Evolutionary conservation across 2,888 invertebrate genomes (phyloP), one percentile per base, ranked within the genome.

Genomic region (Synanthedon vespiformis): DNA sequence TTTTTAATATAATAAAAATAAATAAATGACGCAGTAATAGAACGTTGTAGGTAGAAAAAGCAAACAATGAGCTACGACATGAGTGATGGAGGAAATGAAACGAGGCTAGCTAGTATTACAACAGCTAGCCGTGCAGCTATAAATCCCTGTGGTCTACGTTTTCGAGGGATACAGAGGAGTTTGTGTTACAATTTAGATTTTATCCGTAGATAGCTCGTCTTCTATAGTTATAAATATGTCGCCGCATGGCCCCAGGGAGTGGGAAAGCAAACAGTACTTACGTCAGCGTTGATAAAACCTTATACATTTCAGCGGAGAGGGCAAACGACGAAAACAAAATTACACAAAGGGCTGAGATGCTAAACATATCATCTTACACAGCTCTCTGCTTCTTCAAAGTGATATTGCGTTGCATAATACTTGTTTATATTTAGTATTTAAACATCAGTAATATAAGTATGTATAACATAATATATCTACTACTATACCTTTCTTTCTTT

Each of bases 241-340:
- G 44, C 44, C 44, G 14, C 14, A 44, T 44, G 44, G 40, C 55
- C 58, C 55, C 53, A 55, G 62, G 63, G 61, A 56, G 57, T 54
- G 58, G 34, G 44, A 44, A 62, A 57, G 55, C 53, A 55, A 55
- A 55, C 55, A 51, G 57, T 61, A 59, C 58, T 61, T 59, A 61
- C 63, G 65, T 66, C 67, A 64, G 63, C 59, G 51, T 52, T 57
- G 44, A 44, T 44, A 44, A 44, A 65, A 63, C 62, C 60, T 54
- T 62, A 61, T 58, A 55, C 53, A 61, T 58, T 55, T 64, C 63
- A 58, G 56, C 58, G 57, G 59, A 52, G 53, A 51, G 51, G 54
- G 49, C 52, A 51, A 56, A 54, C 51, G 44, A 14, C 44, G 44
- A 44, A 53, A 53, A 53, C 10, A 50, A 34, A 34, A 53, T 53